Evolutionary conservation across 2,888 invertebrate genomes (phyloP).

Genomic region (Podabrus alpinus): DNA sequence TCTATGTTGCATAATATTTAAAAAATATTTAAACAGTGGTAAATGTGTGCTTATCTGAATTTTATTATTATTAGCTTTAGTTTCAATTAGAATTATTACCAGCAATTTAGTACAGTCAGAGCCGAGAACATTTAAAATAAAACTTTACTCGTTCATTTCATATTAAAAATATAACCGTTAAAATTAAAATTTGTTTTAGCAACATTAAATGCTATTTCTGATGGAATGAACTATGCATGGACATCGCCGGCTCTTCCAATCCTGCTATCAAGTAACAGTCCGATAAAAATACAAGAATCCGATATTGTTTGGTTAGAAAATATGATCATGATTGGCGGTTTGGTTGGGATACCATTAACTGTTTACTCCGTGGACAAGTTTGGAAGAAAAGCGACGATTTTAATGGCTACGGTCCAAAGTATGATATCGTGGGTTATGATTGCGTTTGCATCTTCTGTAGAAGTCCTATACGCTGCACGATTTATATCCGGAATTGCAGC

Average conservation of each 20-base stretch:
- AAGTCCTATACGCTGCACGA: constrained; percentile 59
- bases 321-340: constrained; percentile 15
- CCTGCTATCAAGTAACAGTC: constrained; percentile 40
- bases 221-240: constrained; percentile 54
- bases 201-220: constrained; percentile 51
- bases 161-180: no score
- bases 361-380: constrained; percentile 46
- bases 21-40: no score
- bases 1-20: no score
- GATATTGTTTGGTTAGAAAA: constrained; percentile 42
- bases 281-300: constrained; percentile 40
- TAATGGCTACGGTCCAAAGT: constrained; percentile 64
- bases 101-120: no score
- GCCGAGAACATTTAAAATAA: no score
- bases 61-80: no score
- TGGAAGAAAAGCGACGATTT: constrained; percentile 65
- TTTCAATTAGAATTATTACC: no score
- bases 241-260: constrained; percentile 49
- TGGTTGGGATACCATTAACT: constrained; percentile 44
- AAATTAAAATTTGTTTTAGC: constrained; percentile 44
- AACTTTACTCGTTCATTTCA: no score
- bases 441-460: constrained; percentile 61
- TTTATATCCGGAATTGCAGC: constrained; percentile 66
- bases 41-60: no score
- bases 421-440: constrained; percentile 67